Evolutionary conservation across 2,888 invertebrate species (phyloP), one percentile per base, ranked within the genome.

Genomic region (Drosophila barbarae): DNA sequence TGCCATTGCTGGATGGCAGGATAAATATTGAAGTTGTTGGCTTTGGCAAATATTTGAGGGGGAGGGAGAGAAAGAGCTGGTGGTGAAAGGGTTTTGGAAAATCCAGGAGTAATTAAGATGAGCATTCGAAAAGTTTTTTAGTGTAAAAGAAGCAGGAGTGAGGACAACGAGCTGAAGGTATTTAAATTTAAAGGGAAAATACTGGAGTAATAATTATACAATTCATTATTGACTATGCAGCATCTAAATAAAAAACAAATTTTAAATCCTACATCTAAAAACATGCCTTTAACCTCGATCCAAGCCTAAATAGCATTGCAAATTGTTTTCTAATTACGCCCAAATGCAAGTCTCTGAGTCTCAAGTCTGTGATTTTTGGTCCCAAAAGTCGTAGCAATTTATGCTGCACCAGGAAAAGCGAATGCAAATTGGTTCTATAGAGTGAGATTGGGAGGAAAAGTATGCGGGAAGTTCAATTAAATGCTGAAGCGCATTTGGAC

Each of bases 381-480:
- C 23, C 41, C 46, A 13, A 38, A 39, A 21, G 41, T 15, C 46
- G 1, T 2, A 23, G 30, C 28, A 53, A 39, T 64, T 64, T 35
- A 34, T 47, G 46, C 30, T 35, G 6, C 6, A 41, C 28, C 34
- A 30, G 36, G 41, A 53, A 53, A 47, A 52, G 21, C 36, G 34
- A 32, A 49, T 67, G 57, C 57, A 58, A 67, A 67, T 67, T 53
- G 52, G 35, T 47, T 47, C 36, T 3, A 18, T 7, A 34, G 47
- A 35, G 21, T n/a, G n/a, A 38, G 21, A 23, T 28, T 12, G 23
- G 13, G 23, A 35, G 21, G 23, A 58, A 54, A 64, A 60, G 41
- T 66, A 26, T 36, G 47, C 36, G 30, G 46, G 30, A 71, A 66
- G 70, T 75, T 73, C 73, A 74, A 83, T 80, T 74, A 80, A 83